Evolutionary conservation across 2,888 invertebrate genomes (phyloP).

Genomic region (Cerceris rybyensis): DNA sequence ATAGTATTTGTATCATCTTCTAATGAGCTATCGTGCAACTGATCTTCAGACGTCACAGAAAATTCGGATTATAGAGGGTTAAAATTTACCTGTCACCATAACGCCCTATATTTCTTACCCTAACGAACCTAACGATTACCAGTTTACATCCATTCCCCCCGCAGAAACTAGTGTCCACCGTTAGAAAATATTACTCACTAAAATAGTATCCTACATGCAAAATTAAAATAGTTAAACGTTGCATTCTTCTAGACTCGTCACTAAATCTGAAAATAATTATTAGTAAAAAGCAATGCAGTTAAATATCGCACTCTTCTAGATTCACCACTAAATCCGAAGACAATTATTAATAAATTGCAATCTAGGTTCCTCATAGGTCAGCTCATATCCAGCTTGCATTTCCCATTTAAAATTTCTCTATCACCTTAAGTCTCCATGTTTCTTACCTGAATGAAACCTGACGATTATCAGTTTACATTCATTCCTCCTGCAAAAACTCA

Average conservation of each 20-base stretch:
- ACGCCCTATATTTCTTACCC: not conserved
- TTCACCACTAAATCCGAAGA: not conserved
- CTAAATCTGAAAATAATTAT: not conserved
- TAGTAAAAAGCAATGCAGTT: not conserved
- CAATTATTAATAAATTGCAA: not conserved
- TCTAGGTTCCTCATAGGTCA: not conserved
- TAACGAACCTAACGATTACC: constrained; percentile 19
- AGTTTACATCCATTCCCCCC: constrained; percentile 11
- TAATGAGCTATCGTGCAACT: too few species aligned
- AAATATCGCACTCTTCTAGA: not conserved
- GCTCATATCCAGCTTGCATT: not conserved
- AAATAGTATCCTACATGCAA: too few species aligned
- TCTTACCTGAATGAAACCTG: not conserved
- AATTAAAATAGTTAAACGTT: too few species aligned
- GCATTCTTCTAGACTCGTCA: too few species aligned
- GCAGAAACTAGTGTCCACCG: not conserved
- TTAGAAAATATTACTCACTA: too few species aligned
- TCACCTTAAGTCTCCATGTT: not conserved
- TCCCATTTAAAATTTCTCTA: constrained; percentile 3
- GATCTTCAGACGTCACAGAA: too few species aligned
- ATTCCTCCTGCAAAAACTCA: constrained; percentile 2
- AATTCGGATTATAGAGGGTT: too few species aligned
- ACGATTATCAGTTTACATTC: constrained; percentile 35
- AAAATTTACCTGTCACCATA: constrained; percentile 13
- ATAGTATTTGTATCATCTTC: too few species aligned